A percentile compares a stretch with the other conserved stretches of the same genome.
These are phyloP conservation scores for Penaeus vannamei DNA, from an alignment of 1,140 invertebrate genomes.

Conservation along the genomic window DNA sequence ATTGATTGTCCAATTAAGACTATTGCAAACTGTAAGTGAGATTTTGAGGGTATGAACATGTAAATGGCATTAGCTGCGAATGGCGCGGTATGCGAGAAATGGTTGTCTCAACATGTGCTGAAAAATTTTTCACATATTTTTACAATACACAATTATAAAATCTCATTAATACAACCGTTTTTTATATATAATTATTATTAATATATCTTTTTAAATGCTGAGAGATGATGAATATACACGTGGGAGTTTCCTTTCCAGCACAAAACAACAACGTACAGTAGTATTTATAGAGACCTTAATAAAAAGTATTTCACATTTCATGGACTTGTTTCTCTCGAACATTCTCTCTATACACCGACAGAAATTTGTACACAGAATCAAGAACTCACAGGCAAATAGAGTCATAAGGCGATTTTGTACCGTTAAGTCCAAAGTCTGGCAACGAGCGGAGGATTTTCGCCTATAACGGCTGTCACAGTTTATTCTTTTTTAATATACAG, in stretches of 20 bases:
- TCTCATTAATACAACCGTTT: slow-evolving; percentile 48
- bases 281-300: slow-evolving; percentile 44
- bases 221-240: slow-evolving; percentile 51
- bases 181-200: slow-evolving; percentile 32
- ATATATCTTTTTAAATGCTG: slow-evolving; percentile 16
- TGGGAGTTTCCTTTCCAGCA: slow-evolving; percentile 47
- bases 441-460: slow-evolving; percentile 31
- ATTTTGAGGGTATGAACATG: slow-evolving; percentile 20
- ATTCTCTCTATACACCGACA: slow-evolving; percentile 52
- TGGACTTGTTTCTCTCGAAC: slow-evolving; percentile 27
- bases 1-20: slow-evolving; percentile 38
- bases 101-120: too few relatives aligned
- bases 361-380: slow-evolving; percentile 65
- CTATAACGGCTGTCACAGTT: background rate
- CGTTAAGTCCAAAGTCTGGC: slow-evolving; percentile 62
- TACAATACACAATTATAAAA: slow-evolving; percentile 44
- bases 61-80: background rate
- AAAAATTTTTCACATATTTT: background rate
- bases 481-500: background rate
- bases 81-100: too few relatives aligned
- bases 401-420: slow-evolving; percentile 66
- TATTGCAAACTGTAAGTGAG: slow-evolving; percentile 19
- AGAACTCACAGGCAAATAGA: slow-evolving; percentile 63
- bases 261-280: slow-evolving; percentile 48
- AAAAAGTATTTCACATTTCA: slow-evolving; percentile 36